Percentiles rank a stretch among this genome's conserved stretches.
phyloP scores from a whole-genome alignment of 2,888 invertebrate genomes.

The Napeogenes sylphis region DNA sequence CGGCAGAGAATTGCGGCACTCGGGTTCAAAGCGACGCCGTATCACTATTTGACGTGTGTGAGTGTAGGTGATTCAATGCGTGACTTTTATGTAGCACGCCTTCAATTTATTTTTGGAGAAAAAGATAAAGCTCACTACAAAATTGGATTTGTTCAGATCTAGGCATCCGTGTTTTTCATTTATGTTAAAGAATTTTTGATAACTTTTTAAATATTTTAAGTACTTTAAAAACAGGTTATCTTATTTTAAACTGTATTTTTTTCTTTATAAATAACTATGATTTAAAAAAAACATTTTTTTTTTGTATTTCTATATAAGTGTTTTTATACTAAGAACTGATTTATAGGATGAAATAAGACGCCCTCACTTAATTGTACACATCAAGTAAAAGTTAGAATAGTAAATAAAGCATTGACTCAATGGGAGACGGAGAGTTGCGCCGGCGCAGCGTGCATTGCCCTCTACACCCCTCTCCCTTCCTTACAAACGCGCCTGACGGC shows the following conservation, averaged over 20 bases:
- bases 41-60: conserved; percentile 30
- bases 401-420: conserved; percentile 64
- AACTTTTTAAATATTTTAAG: neutral
- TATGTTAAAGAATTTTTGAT: conserved; percentile 5
- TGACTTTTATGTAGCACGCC: conserved; percentile 38
- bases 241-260: no score
- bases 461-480: conserved; percentile 43
- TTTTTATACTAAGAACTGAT: no score
- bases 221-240: no score
- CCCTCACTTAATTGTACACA: neutral
- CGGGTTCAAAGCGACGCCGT: conserved; percentile 65
- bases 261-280: no score
- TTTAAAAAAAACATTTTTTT: no score
- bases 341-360: no score
- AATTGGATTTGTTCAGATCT: conserved; percentile 2
- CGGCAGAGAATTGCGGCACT: conserved; percentile 45
- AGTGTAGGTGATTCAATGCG: conserved; percentile 50
- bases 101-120: conserved; percentile 9
- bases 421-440: conserved; percentile 63
- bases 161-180: conserved; percentile 13
- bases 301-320: no score
- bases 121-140: neutral
- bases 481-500: conserved; percentile 75
- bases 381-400: conserved; percentile 46
- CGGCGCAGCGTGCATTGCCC: conserved; percentile 69